A percentile compares a stretch with the other conserved stretches of the same genome.
These are phyloP conservation scores for Onychomys torridus DNA, from an alignment of 2,797 vertebrate species.

Conservation along the genomic window DNA sequence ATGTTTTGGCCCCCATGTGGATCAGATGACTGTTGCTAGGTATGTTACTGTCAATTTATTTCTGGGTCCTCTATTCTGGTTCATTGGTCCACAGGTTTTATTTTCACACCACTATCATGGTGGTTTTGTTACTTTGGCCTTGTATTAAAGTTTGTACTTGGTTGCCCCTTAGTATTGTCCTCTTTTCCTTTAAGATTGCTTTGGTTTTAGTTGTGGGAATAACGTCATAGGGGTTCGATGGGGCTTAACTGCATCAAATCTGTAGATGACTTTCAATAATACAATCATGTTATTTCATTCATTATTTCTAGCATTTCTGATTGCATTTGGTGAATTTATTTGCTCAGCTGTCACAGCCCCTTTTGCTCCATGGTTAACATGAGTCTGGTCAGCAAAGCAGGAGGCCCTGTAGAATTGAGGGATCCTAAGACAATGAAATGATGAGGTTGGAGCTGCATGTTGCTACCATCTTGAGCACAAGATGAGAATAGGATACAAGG, in stretches of 20 bases:
- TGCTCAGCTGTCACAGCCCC: constrained; percentile 93
- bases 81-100: not conserved
- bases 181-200: not conserved
- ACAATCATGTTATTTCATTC: not conserved
- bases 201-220: not conserved
- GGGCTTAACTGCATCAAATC: not conserved
- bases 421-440: constrained; percentile 58
- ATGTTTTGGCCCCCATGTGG: not conserved
- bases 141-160: not conserved
- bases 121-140: not conserved
- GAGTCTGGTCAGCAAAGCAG: constrained; percentile 90
- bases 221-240: not conserved
- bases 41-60: not conserved
- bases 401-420: constrained; percentile 89
- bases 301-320: not conserved
- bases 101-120: not conserved
- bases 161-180: not conserved
- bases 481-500: not conserved
- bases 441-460: not conserved
- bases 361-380: constrained; percentile 94
- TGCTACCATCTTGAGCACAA: not conserved
- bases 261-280: not conserved
- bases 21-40: not conserved
- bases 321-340: constrained; percentile 93
- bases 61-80: not conserved